A percentile compares a stretch with the other conserved stretches of the same genome.
Conservation (phyloP, 2,797 vertebrate genomes). For the Micrastur ruficollis region DNA sequence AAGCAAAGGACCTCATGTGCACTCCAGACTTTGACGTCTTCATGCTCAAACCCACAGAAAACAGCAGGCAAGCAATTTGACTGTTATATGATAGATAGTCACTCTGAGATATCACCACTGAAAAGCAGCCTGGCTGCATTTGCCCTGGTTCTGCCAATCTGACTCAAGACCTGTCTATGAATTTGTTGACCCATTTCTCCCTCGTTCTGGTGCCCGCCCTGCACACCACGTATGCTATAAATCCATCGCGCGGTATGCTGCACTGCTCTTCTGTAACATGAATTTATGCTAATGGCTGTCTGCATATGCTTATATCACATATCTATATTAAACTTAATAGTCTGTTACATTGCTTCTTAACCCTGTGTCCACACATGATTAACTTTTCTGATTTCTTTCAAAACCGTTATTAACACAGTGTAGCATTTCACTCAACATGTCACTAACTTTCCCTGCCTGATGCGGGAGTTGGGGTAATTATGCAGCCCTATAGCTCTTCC, state of each 20-base stretch:
- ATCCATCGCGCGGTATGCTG: slow-evolving; percentile 66
- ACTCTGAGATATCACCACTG: background rate
- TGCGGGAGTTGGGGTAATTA: slow-evolving; percentile 75
- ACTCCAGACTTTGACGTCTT: slow-evolving; percentile 6
- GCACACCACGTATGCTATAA: slow-evolving; percentile 63
- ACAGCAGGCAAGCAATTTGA: background rate
- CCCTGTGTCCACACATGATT: slow-evolving; percentile 99
- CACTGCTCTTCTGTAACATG: slow-evolving; percentile 89
- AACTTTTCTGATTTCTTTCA: slow-evolving; percentile 98
- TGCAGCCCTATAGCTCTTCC: slow-evolving; percentile 55
- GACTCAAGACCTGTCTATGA: slow-evolving; percentile 57
- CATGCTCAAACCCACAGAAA: background rate
- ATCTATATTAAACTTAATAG: slow-evolving; percentile 99
- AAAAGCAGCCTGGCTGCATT: slow-evolving; percentile 53
- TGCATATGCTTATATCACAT: slow-evolving; percentile 99
- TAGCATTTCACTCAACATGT: slow-evolving; percentile 93
- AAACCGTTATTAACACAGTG: slow-evolving; percentile 96
- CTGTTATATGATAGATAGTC: slow-evolving; percentile 11
- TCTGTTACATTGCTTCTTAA: slow-evolving; percentile 99
- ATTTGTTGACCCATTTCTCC: slow-evolving; percentile 70
- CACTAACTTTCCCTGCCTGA: slow-evolving; percentile 88
- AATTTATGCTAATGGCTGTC: slow-evolving; percentile 98
- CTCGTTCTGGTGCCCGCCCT: slow-evolving; percentile 43
- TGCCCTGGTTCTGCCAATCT: slow-evolving; percentile 62
- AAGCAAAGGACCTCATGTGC: slow-evolving; percentile 8